Evolutionary conservation across 1,140 invertebrate genomes (phyloP), one percentile per base, ranked within the genome.

Genomic region (Rhyacophila brunnea): DNA sequence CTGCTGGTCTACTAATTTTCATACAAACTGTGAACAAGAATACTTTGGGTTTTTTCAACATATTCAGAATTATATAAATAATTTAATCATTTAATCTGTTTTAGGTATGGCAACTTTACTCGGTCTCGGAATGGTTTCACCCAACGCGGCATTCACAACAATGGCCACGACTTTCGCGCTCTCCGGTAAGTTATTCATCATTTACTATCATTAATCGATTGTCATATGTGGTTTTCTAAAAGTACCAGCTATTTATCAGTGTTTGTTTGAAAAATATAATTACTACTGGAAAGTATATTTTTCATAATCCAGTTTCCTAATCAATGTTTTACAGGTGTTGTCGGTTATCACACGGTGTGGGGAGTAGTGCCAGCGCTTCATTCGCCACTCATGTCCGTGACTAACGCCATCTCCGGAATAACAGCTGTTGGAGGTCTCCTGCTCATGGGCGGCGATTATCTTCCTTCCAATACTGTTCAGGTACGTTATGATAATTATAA

Each of bases 321-420:
- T n/a, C n/a, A n/a, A n/a, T n/a, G 85, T 36, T 72, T 91, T 43
- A 72, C 85, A 70, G 89, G 90, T 49, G 86, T 95, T 67, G 91
- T 94, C 34, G 93, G 92, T 68, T 82, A 94, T 75, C 91, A 95
- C 75, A 95, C 92, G 3, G 93, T 96, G 15, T 96, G 93, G 93
- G 90, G 89, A 42, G 93, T 96, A 5, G 91, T 89, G 10, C 92
- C 92, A 15, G 91, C 93, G 23, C 81, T 95, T 6, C 92, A 95
- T 77, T 93, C 91, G 3, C 93, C 93, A 2, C 81, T 96, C 11
- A 96, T 96, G 92, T 93, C 90, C 1, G 92, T 95, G 0, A 96
- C 93, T 1, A 96, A 96, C 76, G 93, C 93, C 53, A 90, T 96
- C 64, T 93, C 91, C 13, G 93, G 93, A 18, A 93, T 94, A 63